Evolutionary conservation across 2,888 invertebrate genomes (phyloP).

Genomic region (Stenurella melanura): DNA sequence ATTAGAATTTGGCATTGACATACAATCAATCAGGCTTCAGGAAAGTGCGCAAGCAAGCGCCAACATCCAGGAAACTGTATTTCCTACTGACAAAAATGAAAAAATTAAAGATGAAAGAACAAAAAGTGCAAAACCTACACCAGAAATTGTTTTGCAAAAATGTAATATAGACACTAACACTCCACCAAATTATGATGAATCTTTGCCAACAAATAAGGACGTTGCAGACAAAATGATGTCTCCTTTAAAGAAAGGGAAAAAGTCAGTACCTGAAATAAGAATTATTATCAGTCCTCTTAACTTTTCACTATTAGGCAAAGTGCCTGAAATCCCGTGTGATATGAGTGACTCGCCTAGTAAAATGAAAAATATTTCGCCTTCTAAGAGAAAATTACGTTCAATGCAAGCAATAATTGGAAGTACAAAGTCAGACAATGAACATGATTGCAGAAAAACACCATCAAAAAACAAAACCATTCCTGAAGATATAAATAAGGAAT

Average conservation of each 20-base stretch:
- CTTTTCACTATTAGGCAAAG: background rate
- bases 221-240: background rate
- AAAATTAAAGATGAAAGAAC: background rate
- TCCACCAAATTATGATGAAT: background rate
- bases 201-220: background rate
- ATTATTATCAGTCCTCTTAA: slow-evolving; percentile 29
- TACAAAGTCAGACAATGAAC: background rate
- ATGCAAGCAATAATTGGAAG: background rate
- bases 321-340: background rate
- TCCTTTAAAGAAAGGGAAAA: slow-evolving; percentile 13
- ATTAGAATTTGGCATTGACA: background rate
- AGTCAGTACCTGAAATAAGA: slow-evolving; percentile 20
- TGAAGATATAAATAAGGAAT: background rate
- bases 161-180: background rate
- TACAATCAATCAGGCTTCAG: background rate
- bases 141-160: background rate
- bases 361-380: slow-evolving; percentile 12
- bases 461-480: background rate
- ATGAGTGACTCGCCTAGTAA: background rate
- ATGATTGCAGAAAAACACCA: background rate
- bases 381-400: slow-evolving; percentile 31
- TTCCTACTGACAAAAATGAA: background rate
- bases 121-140: background rate
- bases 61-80: background rate
- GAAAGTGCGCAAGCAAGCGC: background rate